A percentile compares a stretch with the other conserved stretches of the same genome.
These are phyloP conservation scores for Lynx canadensis DNA, from an alignment of 2,113 vertebrate species.

Conservation along the genomic window DNA sequence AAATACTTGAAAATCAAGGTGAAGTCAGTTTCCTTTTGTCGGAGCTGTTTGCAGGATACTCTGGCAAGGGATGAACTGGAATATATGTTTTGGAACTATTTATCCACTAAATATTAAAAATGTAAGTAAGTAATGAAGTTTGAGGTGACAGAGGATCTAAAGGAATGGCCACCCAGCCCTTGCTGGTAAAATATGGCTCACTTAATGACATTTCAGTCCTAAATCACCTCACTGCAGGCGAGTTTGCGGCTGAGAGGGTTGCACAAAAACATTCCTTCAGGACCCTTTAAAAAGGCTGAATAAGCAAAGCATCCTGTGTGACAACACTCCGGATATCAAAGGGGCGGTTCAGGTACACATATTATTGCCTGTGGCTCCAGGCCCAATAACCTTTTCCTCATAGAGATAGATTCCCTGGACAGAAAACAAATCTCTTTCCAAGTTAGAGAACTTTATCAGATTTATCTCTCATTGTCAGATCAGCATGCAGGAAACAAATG, in stretches of 20 bases:
- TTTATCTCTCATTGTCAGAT: conserved; percentile 83
- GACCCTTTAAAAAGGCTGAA: conserved; percentile 81
- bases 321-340: conserved; percentile 75
- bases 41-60: not conserved
- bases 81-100: conserved; percentile 64
- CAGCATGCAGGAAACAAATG: conserved; percentile 82
- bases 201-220: conserved; percentile 84
- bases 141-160: conserved; percentile 57
- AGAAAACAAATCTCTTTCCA: conserved; percentile 83
- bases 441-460: conserved; percentile 83
- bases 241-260: conserved; percentile 57
- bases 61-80: conserved; percentile 30
- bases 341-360: conserved; percentile 66
- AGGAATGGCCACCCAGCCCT: conserved; percentile 72
- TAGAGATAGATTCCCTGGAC: conserved; percentile 76
- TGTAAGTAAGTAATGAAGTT: conserved; percentile 72
- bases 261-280: conserved; percentile 83
- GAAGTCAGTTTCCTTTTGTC: conserved; percentile 54
- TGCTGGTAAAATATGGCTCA: conserved; percentile 84
- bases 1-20: conserved; percentile 55
- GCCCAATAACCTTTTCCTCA: conserved; percentile 79
- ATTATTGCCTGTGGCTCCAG: conserved; percentile 78
- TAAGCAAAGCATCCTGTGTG: conserved; percentile 78
- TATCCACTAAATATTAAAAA: conserved; percentile 63
- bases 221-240: conserved; percentile 81